Evolutionary conservation across 2,888 invertebrate species (phyloP).

Genomic region (Macaria liturata): DNA sequence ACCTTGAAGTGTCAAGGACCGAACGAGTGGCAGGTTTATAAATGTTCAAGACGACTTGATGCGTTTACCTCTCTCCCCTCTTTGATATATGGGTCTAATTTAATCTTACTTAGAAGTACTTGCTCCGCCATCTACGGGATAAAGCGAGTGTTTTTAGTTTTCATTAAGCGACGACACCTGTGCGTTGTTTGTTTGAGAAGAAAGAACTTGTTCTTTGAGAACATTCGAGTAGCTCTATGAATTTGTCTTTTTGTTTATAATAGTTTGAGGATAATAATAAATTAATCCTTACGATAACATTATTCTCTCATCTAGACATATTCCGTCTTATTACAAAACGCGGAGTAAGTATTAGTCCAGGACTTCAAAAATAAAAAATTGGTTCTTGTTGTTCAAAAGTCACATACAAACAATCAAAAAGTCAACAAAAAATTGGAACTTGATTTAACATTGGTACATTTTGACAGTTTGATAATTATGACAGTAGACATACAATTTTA

Average conservation of each 20-base stretch:
- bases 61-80: constrained; percentile 17
- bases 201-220: constrained; percentile 1
- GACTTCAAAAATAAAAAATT: no score
- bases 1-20: constrained; percentile 56
- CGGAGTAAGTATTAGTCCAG: no score
- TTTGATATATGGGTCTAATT: constrained; percentile 25
- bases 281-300: no score
- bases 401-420: no score
- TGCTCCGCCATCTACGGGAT: constrained; percentile 11
- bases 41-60: constrained; percentile 23
- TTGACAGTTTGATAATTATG: no score
- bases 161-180: constrained; percentile 11
- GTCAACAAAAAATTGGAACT: no score
- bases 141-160: constrained; percentile 14
- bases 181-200: constrained; percentile 5
- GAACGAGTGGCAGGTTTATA: constrained; percentile 27
- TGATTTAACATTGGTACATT: no score
- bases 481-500: no score
- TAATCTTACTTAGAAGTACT: constrained; percentile 18
- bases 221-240: neutral
- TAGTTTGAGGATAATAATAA: no score
- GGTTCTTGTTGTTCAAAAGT: no score
- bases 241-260: neutral
- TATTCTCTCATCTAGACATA: no score
- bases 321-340: no score